A percentile compares a stretch with the other conserved stretches of the same genome.
Conservation (phyloP, 2,797 vertebrate species). For the Sorex maritimensis region DNA sequence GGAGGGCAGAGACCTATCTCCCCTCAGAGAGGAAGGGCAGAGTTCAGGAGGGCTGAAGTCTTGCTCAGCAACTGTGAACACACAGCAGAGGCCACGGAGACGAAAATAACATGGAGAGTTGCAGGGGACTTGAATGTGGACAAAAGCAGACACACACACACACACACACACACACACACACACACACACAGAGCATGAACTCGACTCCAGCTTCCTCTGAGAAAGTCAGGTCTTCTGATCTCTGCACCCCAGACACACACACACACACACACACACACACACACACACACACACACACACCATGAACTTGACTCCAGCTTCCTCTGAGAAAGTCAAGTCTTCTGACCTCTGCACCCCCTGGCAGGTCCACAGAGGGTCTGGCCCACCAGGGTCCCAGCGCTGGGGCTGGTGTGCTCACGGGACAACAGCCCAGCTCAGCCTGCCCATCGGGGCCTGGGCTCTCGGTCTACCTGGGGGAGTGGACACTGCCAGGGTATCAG, state of each 20-base stretch:
- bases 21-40: conserved; percentile 9
- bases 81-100: conserved; percentile 70
- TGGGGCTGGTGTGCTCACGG: background rate
- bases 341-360: conserved; percentile 31
- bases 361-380: background rate
- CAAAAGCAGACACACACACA: conserved; percentile 36
- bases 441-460: conserved; percentile 23
- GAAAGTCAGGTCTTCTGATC: background rate
- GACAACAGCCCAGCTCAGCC: background rate
- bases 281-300: too few relatives aligned
- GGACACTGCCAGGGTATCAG: conserved; percentile 90
- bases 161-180: too few relatives aligned
- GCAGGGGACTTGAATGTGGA: conserved; percentile 52
- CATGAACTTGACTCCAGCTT: conserved; percentile 60
- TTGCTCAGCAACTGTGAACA: conserved; percentile 5
- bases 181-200: conserved; percentile 48
- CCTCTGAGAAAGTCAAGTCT: conserved; percentile 37
- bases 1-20: background rate
- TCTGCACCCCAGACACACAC: conserved; percentile 24
- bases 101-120: conserved; percentile 65
- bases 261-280: too few relatives aligned
- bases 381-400: background rate
- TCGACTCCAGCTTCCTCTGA: conserved; percentile 56
- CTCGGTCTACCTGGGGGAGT: conserved; percentile 18
- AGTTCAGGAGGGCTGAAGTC: background rate